Evolutionary conservation across 2,797 vertebrate genomes (phyloP), one percentile per base, ranked within the genome.

Genomic region (Phrynocephalus vlangalii): DNA sequence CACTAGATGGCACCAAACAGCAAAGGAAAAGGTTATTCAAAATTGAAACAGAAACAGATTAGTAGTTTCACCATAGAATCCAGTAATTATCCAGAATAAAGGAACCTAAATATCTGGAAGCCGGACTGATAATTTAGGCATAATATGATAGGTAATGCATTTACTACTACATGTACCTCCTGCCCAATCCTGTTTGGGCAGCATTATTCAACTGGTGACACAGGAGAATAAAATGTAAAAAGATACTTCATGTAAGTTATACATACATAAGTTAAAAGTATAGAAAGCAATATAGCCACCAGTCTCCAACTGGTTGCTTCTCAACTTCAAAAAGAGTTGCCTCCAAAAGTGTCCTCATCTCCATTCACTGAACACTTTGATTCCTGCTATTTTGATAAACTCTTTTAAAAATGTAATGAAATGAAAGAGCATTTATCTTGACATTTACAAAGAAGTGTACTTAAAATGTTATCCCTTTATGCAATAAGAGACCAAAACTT

Each of bases 1-100:
- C 86, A 87, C 82, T 82, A 90, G 89, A 24, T 87, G 89, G 89
- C 86, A 67, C 86, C 82, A 87, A 66, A 90, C 24, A 77, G 50
- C 33, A 87, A 75, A 52, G 28, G 71, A 76, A 77, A 85, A 44
- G 56, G 2, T 60, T 60, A 83, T 44, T 60, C 75, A 83, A 71
- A 48, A 77, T 30, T 9, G 2, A 30, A n/a, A 68, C 52, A 30
- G n/a, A 80, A 52, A 22, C 26, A 2, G 3, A 30, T 52, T 50
- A 30, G 3, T 22, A n/a, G 6, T 83, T 70, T 70, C 26, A 66
- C 18, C 44, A 52, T 2, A 48, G 20, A 76, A 30, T 77, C 5
- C 44, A 44, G 33, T 76, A 38, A 76, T 44, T 38, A 77, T 10
- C 15, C 75, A 67, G 63, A 26, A 50, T 50, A 26, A 28, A 4